These are phyloP conservation scores for Myiopsitta monachus DNA, from an alignment of 2,113 vertebrate species.

Conservation along the genomic window DNA sequence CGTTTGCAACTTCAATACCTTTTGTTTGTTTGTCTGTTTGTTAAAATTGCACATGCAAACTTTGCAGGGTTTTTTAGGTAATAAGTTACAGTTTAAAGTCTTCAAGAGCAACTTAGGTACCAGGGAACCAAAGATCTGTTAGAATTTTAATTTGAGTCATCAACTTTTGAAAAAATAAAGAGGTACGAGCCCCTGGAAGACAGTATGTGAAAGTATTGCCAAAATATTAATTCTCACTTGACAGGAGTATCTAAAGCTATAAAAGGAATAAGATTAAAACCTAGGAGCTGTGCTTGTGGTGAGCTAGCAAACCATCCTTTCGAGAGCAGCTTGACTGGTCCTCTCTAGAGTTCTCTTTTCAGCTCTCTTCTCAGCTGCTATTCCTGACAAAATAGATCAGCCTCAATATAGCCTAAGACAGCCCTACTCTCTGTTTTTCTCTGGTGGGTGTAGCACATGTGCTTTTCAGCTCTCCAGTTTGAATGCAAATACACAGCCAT, in stretches of 20 bases:
- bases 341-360: neutral
- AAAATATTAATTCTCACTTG: neutral
- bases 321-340: neutral
- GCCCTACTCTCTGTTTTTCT: neutral
- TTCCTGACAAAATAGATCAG: neutral
- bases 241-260: neutral
- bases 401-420: neutral
- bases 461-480: neutral
- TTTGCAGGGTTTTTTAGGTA: neutral
- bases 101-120: neutral
- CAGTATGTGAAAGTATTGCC: neutral
- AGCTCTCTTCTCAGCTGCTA: neutral
- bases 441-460: neutral
- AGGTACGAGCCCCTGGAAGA: neutral
- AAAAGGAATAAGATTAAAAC: neutral
- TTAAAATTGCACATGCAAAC: constrained; percentile 12
- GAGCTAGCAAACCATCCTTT: neutral
- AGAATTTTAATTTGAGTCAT: neutral
- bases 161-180: neutral
- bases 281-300: neutral
- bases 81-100: neutral
- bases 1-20: neutral
- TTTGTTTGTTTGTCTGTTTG: constrained; percentile 9
- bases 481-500: neutral
- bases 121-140: neutral